Evolutionary conservation across 2,113 vertebrate species (phyloP), one percentile per base, ranked within the genome.

Genomic region (Anoplopoma fimbria): DNA sequence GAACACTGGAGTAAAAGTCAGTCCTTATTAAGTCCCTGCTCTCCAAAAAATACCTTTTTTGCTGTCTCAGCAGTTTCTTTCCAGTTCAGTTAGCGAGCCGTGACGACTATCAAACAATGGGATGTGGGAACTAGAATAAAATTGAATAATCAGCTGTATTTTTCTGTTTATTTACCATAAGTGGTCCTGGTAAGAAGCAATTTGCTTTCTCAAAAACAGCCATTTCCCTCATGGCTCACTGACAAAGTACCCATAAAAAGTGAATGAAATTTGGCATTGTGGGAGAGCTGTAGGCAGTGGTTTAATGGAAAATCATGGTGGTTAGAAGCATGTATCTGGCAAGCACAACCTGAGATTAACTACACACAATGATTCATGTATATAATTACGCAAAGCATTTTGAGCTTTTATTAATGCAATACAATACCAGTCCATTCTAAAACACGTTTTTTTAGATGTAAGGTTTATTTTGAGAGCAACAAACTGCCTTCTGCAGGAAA

Each of bases 291-390:
- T 3, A 61, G 25, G 58, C 40, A n/a, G 68, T 9, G 0, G 42
- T 8, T 82, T 69, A 57, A 78, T 74, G 83, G 75, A 79, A 79
- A 83, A 17, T 69, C 3, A 0, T 53, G 13, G 63, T 33, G 45
- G 75, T 73, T 84, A 65, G 64, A 63, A n/a, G 29, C 23, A 65
- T 68, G 57, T 78, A 68, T 80, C 55, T 84, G 87, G 75, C 63
- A 79, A 62, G 10, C 69, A 70, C 8, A 21, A 21, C 25, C 40
- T 78, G 38, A 51, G 62, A 76, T 86, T 33, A 86, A 69, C 40
- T n/a, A 47, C 45, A 74, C n/a, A n/a, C n/a, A n/a, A n/a, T n/a
- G 0, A 17, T n/a, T 1, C 19, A 17, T 57, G 23, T 19, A 8
- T 25, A 21, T 53, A n/a, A 9, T 38, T 9, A 19, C 57, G 27